phyloP scores from a whole-genome alignment of 2,888 invertebrate genomes.

The Drosophila mayaguana region DNA sequence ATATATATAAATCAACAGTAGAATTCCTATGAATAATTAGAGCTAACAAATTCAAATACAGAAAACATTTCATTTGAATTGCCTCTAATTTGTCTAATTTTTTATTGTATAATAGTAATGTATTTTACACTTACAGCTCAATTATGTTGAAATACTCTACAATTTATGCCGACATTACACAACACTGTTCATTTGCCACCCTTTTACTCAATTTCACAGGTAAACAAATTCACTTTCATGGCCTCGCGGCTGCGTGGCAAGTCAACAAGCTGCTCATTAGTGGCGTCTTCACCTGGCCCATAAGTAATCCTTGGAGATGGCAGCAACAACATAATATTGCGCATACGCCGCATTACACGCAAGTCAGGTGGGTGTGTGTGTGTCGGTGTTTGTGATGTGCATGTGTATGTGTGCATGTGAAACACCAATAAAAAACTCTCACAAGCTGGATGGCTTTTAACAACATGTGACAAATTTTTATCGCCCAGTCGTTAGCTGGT shows the following conservation, averaged over 20 bases:
- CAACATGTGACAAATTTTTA: slow-evolving; percentile 78
- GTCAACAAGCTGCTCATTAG: slow-evolving; percentile 20
- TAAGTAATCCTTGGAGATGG: slow-evolving; percentile 31
- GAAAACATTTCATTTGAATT: background rate
- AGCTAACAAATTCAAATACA: background rate
- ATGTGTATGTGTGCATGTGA: slow-evolving; percentile 34
- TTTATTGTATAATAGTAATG: background rate
- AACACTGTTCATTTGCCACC: slow-evolving; percentile 4
- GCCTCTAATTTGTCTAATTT: background rate
- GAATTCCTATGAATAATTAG: background rate
- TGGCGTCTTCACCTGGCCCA: slow-evolving; percentile 2
- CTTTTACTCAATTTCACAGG: slow-evolving; percentile 31
- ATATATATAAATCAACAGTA: background rate
- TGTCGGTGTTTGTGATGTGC: background rate
- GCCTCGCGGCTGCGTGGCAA: slow-evolving; percentile 19
- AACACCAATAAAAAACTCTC: slow-evolving; percentile 36
- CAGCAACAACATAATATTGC: slow-evolving; percentile 36
- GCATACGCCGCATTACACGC: slow-evolving; percentile 41
- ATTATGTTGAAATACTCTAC: background rate
- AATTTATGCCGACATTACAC: slow-evolving; percentile 3
- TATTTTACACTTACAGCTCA: background rate
- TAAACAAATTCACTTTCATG: slow-evolving; percentile 34
- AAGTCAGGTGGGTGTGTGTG: slow-evolving; percentile 9
- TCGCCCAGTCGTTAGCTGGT: slow-evolving; percentile 47
- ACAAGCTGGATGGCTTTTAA: slow-evolving; percentile 43